A percentile compares a stretch with the other conserved stretches of the same genome.
Evolutionary conservation across 2,888 invertebrate genomes (phyloP).

Genomic region (Empis livida): DNA sequence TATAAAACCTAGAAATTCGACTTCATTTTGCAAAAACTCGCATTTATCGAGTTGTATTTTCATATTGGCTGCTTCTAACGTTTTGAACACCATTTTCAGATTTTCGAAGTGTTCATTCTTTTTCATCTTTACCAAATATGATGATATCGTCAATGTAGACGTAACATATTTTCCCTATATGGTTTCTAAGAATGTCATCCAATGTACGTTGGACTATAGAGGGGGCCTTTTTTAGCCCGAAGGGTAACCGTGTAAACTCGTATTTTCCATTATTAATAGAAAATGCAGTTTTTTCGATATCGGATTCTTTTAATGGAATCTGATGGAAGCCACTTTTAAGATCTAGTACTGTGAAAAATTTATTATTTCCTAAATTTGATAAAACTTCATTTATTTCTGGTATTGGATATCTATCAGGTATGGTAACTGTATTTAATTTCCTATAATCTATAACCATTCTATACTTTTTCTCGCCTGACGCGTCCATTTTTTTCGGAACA

Average conservation of each 20-base stretch:
- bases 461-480: conserved; percentile 5
- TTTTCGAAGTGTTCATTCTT: conserved; percentile 7
- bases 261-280: conserved; percentile 6
- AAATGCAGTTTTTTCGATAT: conserved; percentile 7
- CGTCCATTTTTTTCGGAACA: conserved; percentile 7
- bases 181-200: background rate
- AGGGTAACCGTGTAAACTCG: conserved; percentile 3
- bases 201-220: conserved; percentile 1
- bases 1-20: conserved; percentile 21
- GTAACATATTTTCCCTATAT: conserved; percentile 2
- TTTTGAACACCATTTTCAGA: conserved; percentile 7
- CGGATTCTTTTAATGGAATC: conserved; percentile 5
- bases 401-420: too few relatives aligned
- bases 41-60: too few relatives aligned
- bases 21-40: too few relatives aligned
- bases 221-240: conserved; percentile 5
- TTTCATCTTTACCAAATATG: conserved; percentile 10
- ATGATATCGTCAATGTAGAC: conserved; percentile 13
- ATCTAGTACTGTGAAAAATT: background rate
- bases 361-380: too few relatives aligned
- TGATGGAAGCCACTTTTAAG: conserved; percentile 3
- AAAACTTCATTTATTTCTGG: too few relatives aligned
- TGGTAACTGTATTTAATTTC: too few relatives aligned
- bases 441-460: conserved; percentile 6
- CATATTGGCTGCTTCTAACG: conserved; percentile 8